Conservation (phyloP, 2,113 vertebrate species). For the Carassius carassius region DNA sequence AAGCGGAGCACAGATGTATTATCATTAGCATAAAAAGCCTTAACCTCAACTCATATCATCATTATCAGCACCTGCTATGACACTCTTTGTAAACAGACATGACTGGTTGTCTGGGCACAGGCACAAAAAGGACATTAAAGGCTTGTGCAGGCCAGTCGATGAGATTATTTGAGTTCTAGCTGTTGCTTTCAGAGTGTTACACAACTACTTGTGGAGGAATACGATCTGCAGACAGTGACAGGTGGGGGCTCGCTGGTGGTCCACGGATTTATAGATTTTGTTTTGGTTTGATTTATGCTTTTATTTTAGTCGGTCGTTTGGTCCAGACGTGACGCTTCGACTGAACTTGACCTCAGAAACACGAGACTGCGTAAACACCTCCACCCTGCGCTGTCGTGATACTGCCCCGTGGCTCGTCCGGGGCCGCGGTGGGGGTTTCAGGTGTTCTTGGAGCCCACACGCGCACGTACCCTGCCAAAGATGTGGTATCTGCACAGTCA, state of each 20-base stretch:
- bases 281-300: slow-evolving; percentile 35
- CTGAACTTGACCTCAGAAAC: slow-evolving; percentile 24
- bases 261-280: slow-evolving; percentile 25
- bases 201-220: slow-evolving; percentile 55
- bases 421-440: slow-evolving; percentile 30
- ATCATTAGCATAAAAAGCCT: slow-evolving; percentile 53
- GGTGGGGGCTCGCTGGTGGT: slow-evolving; percentile 33
- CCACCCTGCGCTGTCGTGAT: background rate
- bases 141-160: slow-evolving; percentile 61
- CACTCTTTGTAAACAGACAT: slow-evolving; percentile 65
- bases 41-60: slow-evolving; percentile 57
- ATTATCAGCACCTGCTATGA: slow-evolving; percentile 58
- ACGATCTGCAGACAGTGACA: slow-evolving; percentile 41
- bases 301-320: background rate
- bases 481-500: slow-evolving; percentile 67
- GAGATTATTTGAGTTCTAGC: slow-evolving; percentile 60
- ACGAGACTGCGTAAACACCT: slow-evolving; percentile 20
- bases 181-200: slow-evolving; percentile 62
- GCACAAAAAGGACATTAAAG: slow-evolving; percentile 43
- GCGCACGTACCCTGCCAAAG: slow-evolving; percentile 18
- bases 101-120: slow-evolving; percentile 60
- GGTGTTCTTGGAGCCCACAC: slow-evolving; percentile 47
- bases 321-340: background rate
- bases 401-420: background rate
- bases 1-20: slow-evolving; percentile 61